Percentiles rank a stretch among this genome's conserved stretches.
phyloP scores from a whole-genome alignment of 2,888 invertebrate species.

The Pseudoips prasinana region DNA sequence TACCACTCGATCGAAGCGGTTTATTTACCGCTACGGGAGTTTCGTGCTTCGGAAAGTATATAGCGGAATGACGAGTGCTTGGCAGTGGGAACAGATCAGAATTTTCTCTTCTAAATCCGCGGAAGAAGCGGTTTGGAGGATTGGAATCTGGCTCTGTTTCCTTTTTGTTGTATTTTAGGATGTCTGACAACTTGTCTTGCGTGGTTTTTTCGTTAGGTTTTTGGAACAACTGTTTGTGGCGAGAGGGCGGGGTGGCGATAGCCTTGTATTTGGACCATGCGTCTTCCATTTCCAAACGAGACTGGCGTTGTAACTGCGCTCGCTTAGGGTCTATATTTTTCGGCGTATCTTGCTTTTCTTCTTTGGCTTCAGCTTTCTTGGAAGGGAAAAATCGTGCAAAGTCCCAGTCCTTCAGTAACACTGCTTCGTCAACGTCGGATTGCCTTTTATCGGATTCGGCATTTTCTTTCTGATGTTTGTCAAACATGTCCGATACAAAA shows the following conservation, averaged over 20 bases:
- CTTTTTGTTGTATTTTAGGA: constrained; percentile 83
- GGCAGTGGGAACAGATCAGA: constrained; percentile 91
- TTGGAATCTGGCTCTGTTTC: constrained; percentile 87
- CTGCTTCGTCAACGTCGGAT: constrained; percentile 88
- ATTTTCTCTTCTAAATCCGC: constrained; percentile 91
- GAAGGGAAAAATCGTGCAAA: constrained; percentile 91
- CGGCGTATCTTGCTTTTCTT: constrained; percentile 56
- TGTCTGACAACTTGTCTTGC: constrained; percentile 71
- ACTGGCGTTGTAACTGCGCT: constrained; percentile 67
- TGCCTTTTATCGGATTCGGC: constrained; percentile 63
- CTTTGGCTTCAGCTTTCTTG: constrained; percentile 57
- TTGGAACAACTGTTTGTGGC: constrained; percentile 62
- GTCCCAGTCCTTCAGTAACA: constrained; percentile 93
- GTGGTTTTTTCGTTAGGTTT: constrained; percentile 64
- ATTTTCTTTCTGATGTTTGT: constrained; percentile 70
- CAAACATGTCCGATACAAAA: constrained; percentile 71
- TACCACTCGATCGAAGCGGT: constrained; percentile 85
- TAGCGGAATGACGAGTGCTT: constrained; percentile 88
- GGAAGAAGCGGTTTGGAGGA: constrained; percentile 86
- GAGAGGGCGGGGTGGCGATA: constrained; percentile 66
- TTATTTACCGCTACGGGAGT: constrained; percentile 67
- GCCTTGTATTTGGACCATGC: constrained; percentile 71
- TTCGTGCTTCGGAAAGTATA: constrained; percentile 82
- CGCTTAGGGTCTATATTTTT: constrained; percentile 69
- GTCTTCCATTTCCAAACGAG: constrained; percentile 73